phyloP scores from a whole-genome alignment of 2,888 invertebrate species.

The Parochlus steinenii region DNA sequence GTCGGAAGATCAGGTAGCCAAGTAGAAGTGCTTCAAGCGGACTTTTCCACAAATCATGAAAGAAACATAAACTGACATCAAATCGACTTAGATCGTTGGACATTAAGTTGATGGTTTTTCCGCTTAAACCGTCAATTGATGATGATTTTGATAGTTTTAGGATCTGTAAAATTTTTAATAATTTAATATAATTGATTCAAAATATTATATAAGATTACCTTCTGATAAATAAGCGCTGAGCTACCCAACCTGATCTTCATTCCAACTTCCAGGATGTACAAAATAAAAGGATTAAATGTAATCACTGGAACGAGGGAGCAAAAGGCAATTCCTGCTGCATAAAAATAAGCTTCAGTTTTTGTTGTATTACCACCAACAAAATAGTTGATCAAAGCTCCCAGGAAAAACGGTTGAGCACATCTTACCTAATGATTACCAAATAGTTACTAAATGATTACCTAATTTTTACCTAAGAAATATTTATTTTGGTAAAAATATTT shows the following conservation, averaged over 20 bases:
- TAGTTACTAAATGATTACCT: too few relatives aligned
- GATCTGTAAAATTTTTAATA: conserved; percentile 25
- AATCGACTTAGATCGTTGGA: conserved; percentile 91
- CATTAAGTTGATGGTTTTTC: conserved; percentile 67
- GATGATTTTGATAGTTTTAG: conserved; percentile 60
- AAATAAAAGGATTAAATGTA: conserved; percentile 56
- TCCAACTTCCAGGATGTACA: conserved; percentile 49
- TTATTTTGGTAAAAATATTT: too few relatives aligned
- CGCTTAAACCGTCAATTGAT: conserved; percentile 67
- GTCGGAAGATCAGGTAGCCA: conserved; percentile 36
- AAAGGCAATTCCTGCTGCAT: conserved; percentile 46
- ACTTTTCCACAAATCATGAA: conserved; percentile 86
- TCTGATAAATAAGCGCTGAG: conserved; percentile 55
- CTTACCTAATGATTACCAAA: conserved; percentile 18
- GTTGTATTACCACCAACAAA: conserved; percentile 29
- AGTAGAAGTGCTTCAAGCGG: conserved; percentile 41
- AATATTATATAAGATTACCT: conserved; percentile 26
- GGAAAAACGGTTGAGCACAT: conserved; percentile 40
- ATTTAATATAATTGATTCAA: not conserved
- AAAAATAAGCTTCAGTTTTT: conserved; percentile 42
- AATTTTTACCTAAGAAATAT: too few relatives aligned
- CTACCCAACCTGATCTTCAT: conserved; percentile 53
- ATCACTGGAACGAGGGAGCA: conserved; percentile 37
- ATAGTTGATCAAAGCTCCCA: conserved; percentile 49
- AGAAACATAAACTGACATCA: conserved; percentile 73